Evolutionary conservation across 2,797 vertebrate species (phyloP).

Genomic region (Pyrrhura leucotis): DNA sequence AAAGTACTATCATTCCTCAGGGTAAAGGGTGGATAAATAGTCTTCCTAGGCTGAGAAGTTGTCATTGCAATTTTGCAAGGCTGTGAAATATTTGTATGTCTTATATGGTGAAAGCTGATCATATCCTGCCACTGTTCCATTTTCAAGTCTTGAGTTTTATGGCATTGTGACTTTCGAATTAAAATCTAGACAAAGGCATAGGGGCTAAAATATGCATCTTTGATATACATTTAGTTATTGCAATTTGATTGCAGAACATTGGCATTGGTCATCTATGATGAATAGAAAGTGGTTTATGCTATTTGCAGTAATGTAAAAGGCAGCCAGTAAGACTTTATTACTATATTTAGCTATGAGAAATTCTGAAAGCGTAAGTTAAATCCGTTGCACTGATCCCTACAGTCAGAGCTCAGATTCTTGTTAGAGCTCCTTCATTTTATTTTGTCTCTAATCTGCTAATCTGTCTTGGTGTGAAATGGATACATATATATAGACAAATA

Average conservation of each 20-base stretch:
- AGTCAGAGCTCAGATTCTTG: constrained; percentile 17
- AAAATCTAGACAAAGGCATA: constrained; percentile 24
- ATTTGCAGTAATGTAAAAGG: background rate
- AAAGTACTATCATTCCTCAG: constrained; percentile 32
- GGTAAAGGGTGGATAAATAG: constrained; percentile 33
- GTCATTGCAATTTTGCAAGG: constrained; percentile 67
- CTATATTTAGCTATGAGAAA: background rate
- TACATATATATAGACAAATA: constrained; percentile 9
- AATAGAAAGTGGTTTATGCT: background rate
- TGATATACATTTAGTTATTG: background rate
- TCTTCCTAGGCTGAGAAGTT: constrained; percentile 54
- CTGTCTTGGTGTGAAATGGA: constrained; percentile 18
- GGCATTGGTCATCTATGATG: background rate
- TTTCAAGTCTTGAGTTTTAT: constrained; percentile 61
- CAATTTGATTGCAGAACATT: background rate
- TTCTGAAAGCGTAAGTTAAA: constrained; percentile 44
- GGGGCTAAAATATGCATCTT: constrained; percentile 39
- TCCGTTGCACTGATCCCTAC: constrained; percentile 34
- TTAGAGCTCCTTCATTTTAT: background rate
- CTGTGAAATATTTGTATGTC: constrained; percentile 69
- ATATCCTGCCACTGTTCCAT: constrained; percentile 50
- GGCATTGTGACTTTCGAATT: constrained; percentile 17
- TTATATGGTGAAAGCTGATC: constrained; percentile 65
- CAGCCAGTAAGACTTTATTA: background rate
- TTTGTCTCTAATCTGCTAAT: constrained; percentile 20